Conservation (phyloP, 2,888 invertebrate species). For the Cyrtodaria siliqua region DNA sequence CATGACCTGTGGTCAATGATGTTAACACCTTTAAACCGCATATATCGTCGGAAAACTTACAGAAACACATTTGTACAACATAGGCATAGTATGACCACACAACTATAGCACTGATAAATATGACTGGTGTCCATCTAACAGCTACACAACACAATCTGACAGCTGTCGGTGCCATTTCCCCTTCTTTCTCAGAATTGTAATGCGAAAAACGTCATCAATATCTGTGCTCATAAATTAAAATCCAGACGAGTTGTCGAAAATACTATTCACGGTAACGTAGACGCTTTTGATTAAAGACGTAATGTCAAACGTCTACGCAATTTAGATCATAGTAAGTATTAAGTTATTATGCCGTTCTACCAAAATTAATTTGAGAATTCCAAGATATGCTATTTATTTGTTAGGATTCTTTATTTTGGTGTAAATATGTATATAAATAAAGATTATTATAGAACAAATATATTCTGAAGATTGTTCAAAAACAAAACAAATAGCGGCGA, state of each 20-base stretch:
- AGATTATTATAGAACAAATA: no score
- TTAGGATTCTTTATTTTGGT: no score
- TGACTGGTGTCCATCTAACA: conserved; percentile 96
- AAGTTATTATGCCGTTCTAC: no score
- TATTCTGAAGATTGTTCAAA: no score
- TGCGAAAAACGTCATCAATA: conserved; percentile 73
- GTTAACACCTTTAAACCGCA: no score
- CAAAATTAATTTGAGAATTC: no score
- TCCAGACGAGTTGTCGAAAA: neutral
- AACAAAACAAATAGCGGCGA: neutral
- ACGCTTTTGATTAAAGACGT: neutral
- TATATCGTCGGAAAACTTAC: no score
- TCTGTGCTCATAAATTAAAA: conserved; percentile 62
- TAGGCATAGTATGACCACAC: conserved; percentile 99
- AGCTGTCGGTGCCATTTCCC: conserved; percentile 77
- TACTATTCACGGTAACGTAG: neutral
- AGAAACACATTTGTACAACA: conserved; percentile 93
- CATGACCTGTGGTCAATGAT: no score
- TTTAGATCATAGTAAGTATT: neutral
- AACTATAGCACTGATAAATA: conserved; percentile 95
- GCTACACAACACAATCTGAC: conserved; percentile 85
- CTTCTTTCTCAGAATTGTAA: conserved; percentile 50
- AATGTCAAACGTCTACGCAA: neutral
- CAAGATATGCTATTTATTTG: no score
- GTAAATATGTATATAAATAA: no score